These are phyloP conservation scores for Pachyrhynchus sulphureomaculatus DNA, from an alignment of 1,140 invertebrate genomes.

Conservation along the genomic window DNA sequence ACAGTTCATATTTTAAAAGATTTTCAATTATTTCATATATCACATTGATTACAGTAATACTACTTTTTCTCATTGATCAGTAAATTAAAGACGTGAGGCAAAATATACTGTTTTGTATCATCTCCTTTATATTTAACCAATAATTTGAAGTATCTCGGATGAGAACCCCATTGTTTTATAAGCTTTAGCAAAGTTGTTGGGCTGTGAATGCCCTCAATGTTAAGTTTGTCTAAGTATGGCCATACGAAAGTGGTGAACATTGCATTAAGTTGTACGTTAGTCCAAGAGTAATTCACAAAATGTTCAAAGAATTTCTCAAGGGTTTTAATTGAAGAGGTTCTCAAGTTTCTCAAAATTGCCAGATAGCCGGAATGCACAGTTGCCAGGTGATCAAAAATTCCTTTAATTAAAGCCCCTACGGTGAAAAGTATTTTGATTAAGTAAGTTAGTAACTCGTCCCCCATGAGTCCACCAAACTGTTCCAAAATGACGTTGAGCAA, in stretches of 20 bases:
- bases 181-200: conserved; percentile 82
- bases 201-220: conserved; percentile 78
- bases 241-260: conserved; percentile 79
- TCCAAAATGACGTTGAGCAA: conserved; percentile 78
- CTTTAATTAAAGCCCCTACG: conserved; percentile 63
- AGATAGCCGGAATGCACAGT: conserved; percentile 64
- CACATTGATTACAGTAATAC: conserved; percentile 63
- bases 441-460: conserved; percentile 63
- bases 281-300: conserved; percentile 78
- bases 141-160: conserved; percentile 73
- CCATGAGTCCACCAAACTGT: conserved; percentile 79
- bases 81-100: conserved; percentile 69
- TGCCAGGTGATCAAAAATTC: conserved; percentile 58
- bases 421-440: conserved; percentile 73
- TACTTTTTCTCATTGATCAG: conserved; percentile 67
- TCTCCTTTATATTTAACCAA: conserved; percentile 62
- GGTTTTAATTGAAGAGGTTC: conserved; percentile 60
- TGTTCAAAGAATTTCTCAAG: conserved; percentile 75
- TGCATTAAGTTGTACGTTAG: conserved; percentile 67
- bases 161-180: conserved; percentile 72
- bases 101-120: conserved; percentile 53
- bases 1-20: conserved; percentile 66
- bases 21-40: conserved; percentile 81
- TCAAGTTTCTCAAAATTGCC: conserved; percentile 67
- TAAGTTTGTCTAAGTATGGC: conserved; percentile 75